Conservation (phyloP, 2,888 invertebrate genomes). For the Hoplodrina blanda region DNA sequence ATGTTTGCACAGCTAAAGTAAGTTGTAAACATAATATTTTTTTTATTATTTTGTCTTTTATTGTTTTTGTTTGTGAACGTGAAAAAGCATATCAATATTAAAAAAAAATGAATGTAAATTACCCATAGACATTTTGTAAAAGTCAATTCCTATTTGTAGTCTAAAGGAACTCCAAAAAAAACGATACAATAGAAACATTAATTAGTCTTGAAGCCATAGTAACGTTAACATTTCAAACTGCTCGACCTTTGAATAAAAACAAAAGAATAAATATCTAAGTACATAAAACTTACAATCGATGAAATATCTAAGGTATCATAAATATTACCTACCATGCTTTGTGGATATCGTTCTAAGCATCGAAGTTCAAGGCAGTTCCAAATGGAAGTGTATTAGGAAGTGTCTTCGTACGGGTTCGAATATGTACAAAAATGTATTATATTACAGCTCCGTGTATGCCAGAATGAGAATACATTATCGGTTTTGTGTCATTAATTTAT, state of each 20-base stretch:
- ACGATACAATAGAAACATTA: too few species aligned
- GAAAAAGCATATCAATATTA: too few species aligned
- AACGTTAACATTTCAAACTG: not conserved
- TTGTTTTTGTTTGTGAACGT: too few species aligned
- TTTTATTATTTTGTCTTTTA: too few species aligned
- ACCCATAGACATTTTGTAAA: too few species aligned
- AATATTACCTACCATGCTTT: constrained; percentile 15
- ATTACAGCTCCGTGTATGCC: not conserved
- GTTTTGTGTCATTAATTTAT: not conserved
- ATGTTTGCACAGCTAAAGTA: too few species aligned
- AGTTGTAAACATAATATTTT: too few species aligned
- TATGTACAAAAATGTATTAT: constrained; percentile 13
- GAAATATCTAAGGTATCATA: constrained; percentile 4
- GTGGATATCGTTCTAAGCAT: constrained; percentile 7
- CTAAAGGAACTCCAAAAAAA: too few species aligned
- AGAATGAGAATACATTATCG: not conserved
- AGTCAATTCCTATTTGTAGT: too few species aligned
- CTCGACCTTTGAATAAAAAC: constrained; percentile 15
- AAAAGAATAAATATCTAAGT: constrained; percentile 2
- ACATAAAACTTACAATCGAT: not conserved
- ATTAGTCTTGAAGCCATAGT: constrained; percentile 1
- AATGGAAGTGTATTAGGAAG: constrained; percentile 19
- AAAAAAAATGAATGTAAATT: too few species aligned
- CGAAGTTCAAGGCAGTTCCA: constrained; percentile 42
- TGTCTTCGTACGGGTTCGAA: constrained; percentile 2